Base-by-base conservation (phyloP, 1,140 invertebrate genomes). In the Drosophila watanabei region DNA sequence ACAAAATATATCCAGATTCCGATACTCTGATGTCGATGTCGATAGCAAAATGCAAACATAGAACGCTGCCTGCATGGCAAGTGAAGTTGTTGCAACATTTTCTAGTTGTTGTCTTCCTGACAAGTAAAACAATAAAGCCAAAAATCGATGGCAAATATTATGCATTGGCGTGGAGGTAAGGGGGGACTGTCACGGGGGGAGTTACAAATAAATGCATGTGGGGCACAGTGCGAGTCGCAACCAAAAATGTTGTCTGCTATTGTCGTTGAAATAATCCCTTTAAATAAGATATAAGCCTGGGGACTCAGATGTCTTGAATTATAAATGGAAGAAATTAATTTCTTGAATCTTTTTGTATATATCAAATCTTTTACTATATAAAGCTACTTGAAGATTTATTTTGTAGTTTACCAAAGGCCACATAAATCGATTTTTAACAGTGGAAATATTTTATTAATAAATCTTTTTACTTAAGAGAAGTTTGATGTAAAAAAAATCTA, bases 71-170 rank as follows among this genome's bases (percentile, higher is more conserved):
- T 71, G 65, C 71, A 83, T 72, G 60, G 68, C 63, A 80, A 79
- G 80, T 82, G 30, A 56, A 75, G 72, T 73, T 73, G 66, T 60
- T 73, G 52, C 65, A 71, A 41, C 37, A 35, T 60, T 73, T 70
- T 71, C 62, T 43, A 48, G 68, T 60, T 71, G 37, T 49, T 41
- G 35, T 39, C 28, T 39, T 16, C 46, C 35, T 64, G 63, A 80
- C 72, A 79, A 75, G 68, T 83, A 59, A 88, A 88, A 88, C 78
- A 83, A 88, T 81, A 84, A 75, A 59, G 62, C 43, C 59, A 83
- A 88, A 88, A 88, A 88, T 88, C 84, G 80, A 88, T 88, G 49
- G 66, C 52, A 83, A 79, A 80, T 84, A 72, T 52, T 87, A 69
- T 68, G 57, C 58, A 72, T 76, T 54, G 65, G 39, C 13, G 43